Conservation (phyloP, 2,113 vertebrate species). For the Siniperca chuatsi region DNA sequence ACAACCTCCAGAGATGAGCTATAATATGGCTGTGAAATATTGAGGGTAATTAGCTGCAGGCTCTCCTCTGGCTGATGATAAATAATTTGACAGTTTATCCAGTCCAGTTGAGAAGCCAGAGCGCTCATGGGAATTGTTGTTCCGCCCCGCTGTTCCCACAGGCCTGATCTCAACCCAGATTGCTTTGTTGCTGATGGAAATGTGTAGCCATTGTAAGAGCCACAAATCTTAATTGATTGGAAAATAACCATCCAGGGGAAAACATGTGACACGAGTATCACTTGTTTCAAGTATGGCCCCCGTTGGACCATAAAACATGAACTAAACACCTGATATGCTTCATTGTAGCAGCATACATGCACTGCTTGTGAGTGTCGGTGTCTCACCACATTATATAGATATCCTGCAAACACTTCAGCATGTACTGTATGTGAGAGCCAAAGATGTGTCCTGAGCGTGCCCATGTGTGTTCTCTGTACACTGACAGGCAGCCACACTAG, state of each 20-base stretch:
- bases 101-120: constrained; percentile 29
- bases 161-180: constrained; percentile 26
- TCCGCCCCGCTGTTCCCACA: constrained; percentile 28
- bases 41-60: constrained; percentile 38
- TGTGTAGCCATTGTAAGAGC: constrained; percentile 3
- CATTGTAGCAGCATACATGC: background rate
- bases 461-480: constrained; percentile 7
- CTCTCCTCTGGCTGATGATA: constrained; percentile 35
- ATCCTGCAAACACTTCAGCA: background rate
- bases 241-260: constrained; percentile 31
- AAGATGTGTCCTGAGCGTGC: constrained; percentile 10
- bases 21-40: constrained; percentile 19
- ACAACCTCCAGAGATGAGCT: background rate
- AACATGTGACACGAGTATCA: background rate
- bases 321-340: background rate
- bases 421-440: constrained; percentile 2
- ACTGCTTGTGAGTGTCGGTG: background rate
- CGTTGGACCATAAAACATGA: background rate
- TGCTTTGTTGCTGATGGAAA: constrained; percentile 40
- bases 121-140: constrained; percentile 47
- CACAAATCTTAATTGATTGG: constrained; percentile 42
- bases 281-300: background rate
- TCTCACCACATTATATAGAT: background rate
- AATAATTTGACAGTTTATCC: constrained; percentile 59
- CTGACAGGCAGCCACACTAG: constrained; percentile 45